Evolutionary conservation across 2,113 vertebrate species (phyloP).

Genomic region (Callocephalon fimbriatum): DNA sequence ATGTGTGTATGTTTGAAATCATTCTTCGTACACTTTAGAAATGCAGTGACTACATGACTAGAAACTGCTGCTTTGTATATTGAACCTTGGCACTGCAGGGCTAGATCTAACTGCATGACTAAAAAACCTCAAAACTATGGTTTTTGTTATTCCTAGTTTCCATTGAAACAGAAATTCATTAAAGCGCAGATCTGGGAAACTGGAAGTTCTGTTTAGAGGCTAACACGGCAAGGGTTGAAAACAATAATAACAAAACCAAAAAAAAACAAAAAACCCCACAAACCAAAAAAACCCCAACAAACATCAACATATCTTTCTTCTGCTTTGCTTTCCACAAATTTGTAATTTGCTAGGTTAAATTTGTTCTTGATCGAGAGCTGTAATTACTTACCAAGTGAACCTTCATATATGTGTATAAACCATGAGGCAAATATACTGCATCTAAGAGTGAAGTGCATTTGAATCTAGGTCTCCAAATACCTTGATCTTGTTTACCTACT

Average conservation of each 20-base stretch:
- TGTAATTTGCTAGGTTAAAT: not conserved
- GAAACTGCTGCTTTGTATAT: not conserved
- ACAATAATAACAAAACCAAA: not conserved
- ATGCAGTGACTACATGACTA: not conserved
- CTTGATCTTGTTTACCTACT: not conserved
- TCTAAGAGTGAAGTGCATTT: not conserved
- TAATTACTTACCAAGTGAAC: not conserved
- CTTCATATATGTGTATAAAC: not conserved
- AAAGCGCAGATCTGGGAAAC: not conserved
- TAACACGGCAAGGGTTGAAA: not conserved
- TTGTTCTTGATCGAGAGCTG: not conserved
- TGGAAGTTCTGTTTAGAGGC: not conserved
- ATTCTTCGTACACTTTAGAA: not conserved
- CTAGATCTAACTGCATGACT: not conserved
- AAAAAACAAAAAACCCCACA: not conserved
- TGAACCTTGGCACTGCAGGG: not conserved
- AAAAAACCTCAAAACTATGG: fast-evolving
- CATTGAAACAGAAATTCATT: not conserved
- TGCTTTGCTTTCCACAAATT: not conserved
- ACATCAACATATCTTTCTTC: not conserved
- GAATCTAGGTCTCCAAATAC: not conserved
- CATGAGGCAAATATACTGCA: not conserved
- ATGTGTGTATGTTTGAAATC: not conserved
- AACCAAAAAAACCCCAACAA: not conserved
- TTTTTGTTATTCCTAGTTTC: not conserved